Percentiles rank a stretch among this genome's conserved stretches.
phyloP scores from a whole-genome alignment of 2,888 invertebrate species.

The Bellardia bayeri region DNA sequence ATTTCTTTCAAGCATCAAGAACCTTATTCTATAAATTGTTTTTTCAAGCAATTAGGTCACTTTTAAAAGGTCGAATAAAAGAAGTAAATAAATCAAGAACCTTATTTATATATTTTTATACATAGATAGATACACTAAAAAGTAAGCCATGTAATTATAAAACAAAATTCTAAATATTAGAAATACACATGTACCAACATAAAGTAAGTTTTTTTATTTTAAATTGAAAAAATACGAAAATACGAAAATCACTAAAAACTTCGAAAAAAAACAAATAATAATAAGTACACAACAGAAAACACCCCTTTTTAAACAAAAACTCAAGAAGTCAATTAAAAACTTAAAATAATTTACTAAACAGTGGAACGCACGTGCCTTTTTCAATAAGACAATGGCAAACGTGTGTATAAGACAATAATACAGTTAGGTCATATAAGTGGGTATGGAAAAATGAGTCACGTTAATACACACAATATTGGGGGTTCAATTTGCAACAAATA shows the following conservation, averaged over 20 bases:
- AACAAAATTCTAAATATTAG: no score
- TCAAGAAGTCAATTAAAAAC: constrained; percentile 32
- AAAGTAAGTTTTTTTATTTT: no score
- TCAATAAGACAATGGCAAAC: not conserved
- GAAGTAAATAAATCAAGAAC: no score
- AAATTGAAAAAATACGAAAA: not conserved
- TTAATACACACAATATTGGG: not conserved
- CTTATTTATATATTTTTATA: no score
- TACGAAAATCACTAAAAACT: not conserved
- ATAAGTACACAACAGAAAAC: not conserved
- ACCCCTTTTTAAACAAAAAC: constrained; percentile 23
- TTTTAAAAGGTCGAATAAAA: no score
- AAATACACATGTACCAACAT: no score
- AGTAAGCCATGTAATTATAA: not conserved
- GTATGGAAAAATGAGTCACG: constrained; percentile 8
- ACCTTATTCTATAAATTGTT: no score
- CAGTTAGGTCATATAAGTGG: not conserved
- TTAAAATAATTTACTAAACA: constrained; percentile 10
- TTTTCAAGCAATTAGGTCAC: no score
- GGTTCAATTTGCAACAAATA: not conserved
- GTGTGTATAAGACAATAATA: not conserved
- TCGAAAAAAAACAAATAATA: not conserved
- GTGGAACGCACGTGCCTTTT: constrained; percentile 39
- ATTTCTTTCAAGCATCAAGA: no score
- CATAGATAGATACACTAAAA: no score